Conservation (phyloP, 2,797 vertebrate genomes). For the Cossypha caffra region DNA sequence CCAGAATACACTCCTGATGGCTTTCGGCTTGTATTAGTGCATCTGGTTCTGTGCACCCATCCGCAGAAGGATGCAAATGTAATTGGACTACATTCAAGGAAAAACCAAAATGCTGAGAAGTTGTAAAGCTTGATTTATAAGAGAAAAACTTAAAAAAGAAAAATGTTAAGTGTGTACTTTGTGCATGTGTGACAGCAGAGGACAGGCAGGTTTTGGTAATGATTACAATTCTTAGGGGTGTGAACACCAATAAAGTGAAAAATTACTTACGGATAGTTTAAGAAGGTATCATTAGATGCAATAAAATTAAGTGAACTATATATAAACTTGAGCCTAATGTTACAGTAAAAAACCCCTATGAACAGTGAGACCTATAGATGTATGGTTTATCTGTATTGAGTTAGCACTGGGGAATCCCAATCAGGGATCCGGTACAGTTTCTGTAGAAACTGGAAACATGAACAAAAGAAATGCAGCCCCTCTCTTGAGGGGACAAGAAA, state of each 20-base stretch:
- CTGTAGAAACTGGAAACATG: background rate
- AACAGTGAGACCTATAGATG: background rate
- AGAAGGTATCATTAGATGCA: background rate
- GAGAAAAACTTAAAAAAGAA: background rate
- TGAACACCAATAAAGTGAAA: background rate
- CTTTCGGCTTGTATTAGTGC: background rate
- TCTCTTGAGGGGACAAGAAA: background rate
- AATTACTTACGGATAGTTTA: background rate
- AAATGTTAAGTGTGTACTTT: background rate
- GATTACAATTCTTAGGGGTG: background rate
- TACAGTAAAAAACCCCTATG: background rate
- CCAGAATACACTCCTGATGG: background rate
- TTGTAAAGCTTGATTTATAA: constrained; percentile 1
- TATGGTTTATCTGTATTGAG: background rate
- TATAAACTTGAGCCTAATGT: background rate
- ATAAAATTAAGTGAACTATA: background rate
- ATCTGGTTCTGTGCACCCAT: constrained; percentile 15
- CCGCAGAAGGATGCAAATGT: constrained; percentile 1
- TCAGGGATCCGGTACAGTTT: background rate
- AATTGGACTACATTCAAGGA: background rate
- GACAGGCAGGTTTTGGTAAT: background rate
- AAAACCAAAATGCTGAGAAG: background rate
- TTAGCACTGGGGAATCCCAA: background rate
- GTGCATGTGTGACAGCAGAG: background rate
- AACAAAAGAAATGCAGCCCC: background rate